Percentiles rank a stretch among this genome's conserved stretches.
phyloP scores from a whole-genome alignment of 2,888 invertebrate genomes.

The Papilio demoleus region DNA sequence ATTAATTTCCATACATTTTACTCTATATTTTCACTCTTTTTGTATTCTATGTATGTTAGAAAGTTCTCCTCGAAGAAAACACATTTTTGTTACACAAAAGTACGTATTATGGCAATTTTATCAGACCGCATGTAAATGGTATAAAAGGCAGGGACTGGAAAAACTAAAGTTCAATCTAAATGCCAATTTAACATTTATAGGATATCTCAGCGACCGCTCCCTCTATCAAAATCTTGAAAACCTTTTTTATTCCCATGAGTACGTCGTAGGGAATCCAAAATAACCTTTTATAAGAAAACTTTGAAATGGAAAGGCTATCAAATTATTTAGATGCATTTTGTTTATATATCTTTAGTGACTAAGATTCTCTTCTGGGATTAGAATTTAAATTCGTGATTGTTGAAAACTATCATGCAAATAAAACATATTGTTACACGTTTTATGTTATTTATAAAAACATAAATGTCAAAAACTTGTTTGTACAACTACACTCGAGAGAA shows the following conservation, averaged over 20 bases:
- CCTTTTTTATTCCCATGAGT: slow-evolving; percentile 8
- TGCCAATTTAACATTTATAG: slow-evolving; percentile 13
- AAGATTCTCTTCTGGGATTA: neutral
- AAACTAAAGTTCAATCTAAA: slow-evolving; percentile 12
- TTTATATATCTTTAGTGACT: too few relatives aligned
- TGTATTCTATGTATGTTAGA: too few relatives aligned
- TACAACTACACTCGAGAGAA: too few relatives aligned
- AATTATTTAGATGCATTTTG: too few relatives aligned
- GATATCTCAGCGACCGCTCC: neutral
- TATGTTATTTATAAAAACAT: too few relatives aligned
- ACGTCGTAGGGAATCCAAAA: neutral
- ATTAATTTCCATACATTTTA: neutral
- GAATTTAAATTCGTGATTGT: neutral
- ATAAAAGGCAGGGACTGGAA: neutral
- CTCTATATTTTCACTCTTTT: neutral
- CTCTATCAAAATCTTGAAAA: slow-evolving; percentile 9
- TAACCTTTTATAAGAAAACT: neutral
- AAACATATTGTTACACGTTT: too few relatives aligned
- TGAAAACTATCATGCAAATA: neutral
- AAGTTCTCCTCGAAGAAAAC: neutral
- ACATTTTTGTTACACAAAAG: neutral
- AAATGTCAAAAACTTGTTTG: too few relatives aligned
- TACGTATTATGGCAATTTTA: neutral
- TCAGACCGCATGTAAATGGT: neutral
- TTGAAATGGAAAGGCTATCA: neutral